These are phyloP conservation scores for Philaenus spumarius DNA, from an alignment of 1,140 invertebrate genomes.

Conservation along the genomic window DNA sequence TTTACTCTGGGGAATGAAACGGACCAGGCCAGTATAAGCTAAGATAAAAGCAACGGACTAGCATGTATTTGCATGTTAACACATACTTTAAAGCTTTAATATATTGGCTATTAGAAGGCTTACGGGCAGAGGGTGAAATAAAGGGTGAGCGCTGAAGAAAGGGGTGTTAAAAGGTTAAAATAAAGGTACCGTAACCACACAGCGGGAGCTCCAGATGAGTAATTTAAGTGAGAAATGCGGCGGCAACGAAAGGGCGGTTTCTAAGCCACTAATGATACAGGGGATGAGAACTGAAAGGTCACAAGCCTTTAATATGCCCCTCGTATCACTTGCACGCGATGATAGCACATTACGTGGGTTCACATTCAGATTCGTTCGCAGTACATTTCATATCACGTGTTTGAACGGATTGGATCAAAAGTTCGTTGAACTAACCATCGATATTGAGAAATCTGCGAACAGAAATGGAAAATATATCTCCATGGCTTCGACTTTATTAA, in stretches of 20 bases:
- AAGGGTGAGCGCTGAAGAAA: slow-evolving; percentile 19
- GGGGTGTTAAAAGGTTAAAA: slow-evolving; percentile 29
- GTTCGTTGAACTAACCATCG: too few relatives aligned
- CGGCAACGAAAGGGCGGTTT: slow-evolving; percentile 12
- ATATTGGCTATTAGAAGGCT: slow-evolving; percentile 1
- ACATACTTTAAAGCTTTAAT: background rate
- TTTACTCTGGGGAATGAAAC: too few relatives aligned
- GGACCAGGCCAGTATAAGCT: too few relatives aligned
- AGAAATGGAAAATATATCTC: too few relatives aligned
- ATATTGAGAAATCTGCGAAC: too few relatives aligned
- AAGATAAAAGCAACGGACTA: background rate
- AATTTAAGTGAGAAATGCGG: slow-evolving; percentile 18
- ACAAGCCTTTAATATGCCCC: slow-evolving; percentile 15
- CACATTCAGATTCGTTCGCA: too few relatives aligned
- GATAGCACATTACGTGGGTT: too few relatives aligned
- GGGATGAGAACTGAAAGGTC: slow-evolving; percentile 10
- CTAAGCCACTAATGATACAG: slow-evolving; percentile 19
- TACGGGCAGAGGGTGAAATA: background rate
- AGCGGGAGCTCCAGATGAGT: slow-evolving; percentile 1
- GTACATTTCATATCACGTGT: too few relatives aligned
- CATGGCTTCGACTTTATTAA: too few relatives aligned
- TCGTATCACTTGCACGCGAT: too few relatives aligned
- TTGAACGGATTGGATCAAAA: too few relatives aligned
- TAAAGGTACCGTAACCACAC: slow-evolving; percentile 21
- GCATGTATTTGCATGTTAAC: too few relatives aligned